phyloP scores from a whole-genome alignment of 1,140 invertebrate species.

The Caenorhabditis remanei region DNA sequence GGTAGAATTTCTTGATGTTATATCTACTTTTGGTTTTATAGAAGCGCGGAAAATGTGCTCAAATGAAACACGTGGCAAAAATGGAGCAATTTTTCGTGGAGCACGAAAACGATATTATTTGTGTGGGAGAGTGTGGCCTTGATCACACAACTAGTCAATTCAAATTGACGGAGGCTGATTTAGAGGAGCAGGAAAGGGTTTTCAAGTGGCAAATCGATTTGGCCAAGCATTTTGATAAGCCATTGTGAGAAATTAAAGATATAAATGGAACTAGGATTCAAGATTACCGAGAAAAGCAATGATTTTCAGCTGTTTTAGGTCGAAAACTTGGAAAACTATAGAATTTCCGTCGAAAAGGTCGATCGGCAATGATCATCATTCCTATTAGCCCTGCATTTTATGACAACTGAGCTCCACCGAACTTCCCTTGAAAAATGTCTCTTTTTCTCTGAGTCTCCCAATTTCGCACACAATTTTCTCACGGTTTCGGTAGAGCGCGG shows the following conservation, averaged over 20 bases:
- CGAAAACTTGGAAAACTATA: too few species aligned
- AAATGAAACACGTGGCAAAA: conserved; percentile 2
- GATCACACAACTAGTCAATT: conserved; percentile 38
- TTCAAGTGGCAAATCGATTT: conserved; percentile 48
- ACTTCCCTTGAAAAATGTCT: too few species aligned
- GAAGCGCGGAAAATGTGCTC: conserved; percentile 50
- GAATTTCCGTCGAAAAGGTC: too few species aligned
- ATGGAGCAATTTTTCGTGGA: conserved; percentile 27
- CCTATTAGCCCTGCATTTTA: too few species aligned
- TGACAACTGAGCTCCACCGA: too few species aligned
- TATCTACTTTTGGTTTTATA: conserved; percentile 30
- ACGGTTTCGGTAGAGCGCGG: too few species aligned
- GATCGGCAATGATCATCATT: too few species aligned
- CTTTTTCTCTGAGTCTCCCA: too few species aligned
- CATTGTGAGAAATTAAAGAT: conserved; percentile 19
- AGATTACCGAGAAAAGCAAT: too few species aligned
- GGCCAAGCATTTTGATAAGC: conserved; percentile 33
- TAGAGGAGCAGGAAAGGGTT: conserved; percentile 37
- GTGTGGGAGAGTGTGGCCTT: conserved; percentile 55
- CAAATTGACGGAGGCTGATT: conserved; percentile 36
- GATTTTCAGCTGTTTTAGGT: too few species aligned
- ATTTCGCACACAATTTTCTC: too few species aligned
- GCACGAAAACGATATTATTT: conserved; percentile 34
- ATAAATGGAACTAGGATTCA: too few species aligned
- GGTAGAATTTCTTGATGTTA: background rate